Evolutionary conservation across 2,113 vertebrate species (phyloP).

Genomic region (Misgurnus anguillicaudatus): DNA sequence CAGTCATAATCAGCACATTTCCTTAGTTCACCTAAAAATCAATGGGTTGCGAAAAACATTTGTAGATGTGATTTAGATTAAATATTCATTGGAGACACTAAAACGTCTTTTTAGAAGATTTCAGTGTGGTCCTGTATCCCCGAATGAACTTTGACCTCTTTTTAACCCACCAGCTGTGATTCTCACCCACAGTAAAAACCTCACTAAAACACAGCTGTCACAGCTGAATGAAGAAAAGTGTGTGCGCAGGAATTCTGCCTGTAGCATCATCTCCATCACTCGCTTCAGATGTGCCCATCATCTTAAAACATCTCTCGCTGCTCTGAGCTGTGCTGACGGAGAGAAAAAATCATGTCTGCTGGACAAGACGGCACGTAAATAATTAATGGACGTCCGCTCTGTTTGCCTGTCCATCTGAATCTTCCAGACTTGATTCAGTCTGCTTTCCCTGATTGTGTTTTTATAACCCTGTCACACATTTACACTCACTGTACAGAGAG

Average conservation of each 20-base stretch:
- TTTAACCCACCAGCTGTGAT: background rate
- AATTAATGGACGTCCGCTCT: conserved; percentile 65
- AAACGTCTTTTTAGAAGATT: no score
- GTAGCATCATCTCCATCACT: conserved; percentile 32
- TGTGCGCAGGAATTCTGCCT: conserved; percentile 16
- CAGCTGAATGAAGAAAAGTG: conserved; percentile 20
- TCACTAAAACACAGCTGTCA: background rate
- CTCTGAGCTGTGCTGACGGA: conserved; percentile 47
- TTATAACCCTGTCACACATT: background rate
- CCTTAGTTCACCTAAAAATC: no score
- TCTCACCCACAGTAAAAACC: background rate
- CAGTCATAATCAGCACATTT: no score
- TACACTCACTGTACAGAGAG: background rate
- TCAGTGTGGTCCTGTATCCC: no score
- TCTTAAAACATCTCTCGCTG: conserved; percentile 36
- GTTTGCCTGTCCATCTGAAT: conserved; percentile 56
- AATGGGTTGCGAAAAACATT: no score
- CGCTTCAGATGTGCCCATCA: conserved; percentile 44
- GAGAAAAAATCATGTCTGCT: conserved; percentile 67
- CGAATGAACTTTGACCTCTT: background rate
- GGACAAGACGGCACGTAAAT: conserved; percentile 67
- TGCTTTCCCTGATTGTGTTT: conserved; percentile 13
- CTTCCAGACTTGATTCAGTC: conserved; percentile 16
- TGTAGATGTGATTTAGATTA: no score
- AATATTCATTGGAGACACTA: no score